Percentiles rank a stretch among this genome's conserved stretches.
Evolutionary conservation across 2,888 invertebrate species (phyloP).

Genomic region (Plebejus argus): DNA sequence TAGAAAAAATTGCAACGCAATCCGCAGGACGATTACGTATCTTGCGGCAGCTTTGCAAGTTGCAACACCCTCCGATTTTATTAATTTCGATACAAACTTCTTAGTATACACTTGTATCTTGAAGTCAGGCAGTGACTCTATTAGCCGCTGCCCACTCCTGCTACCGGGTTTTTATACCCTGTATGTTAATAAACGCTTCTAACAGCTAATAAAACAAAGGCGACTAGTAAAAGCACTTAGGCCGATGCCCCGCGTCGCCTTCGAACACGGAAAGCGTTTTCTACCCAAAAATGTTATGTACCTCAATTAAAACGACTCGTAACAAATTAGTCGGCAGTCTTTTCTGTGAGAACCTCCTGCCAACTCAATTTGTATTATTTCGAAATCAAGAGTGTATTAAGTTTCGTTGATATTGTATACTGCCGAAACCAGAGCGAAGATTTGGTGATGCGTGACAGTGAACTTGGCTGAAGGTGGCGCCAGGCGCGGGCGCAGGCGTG

Average conservation of each 20-base stretch:
- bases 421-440: neutral
- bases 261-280: constrained; percentile 10
- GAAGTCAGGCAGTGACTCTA: neutral
- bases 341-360: neutral
- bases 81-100: neutral
- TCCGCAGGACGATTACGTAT: neutral
- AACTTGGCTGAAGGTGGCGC: constrained; percentile 60
- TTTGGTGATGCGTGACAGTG: constrained; percentile 60
- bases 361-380: neutral
- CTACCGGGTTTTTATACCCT: constrained; percentile 12
- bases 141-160: neutral
- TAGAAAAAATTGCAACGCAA: neutral
- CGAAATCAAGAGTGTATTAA: neutral
- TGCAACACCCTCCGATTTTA: neutral
- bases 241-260: neutral
- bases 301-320: constrained; percentile 6
- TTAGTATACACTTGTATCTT: neutral
- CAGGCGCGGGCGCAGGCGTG: constrained; percentile 62
- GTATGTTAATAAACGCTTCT: neutral
- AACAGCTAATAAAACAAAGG: constrained; percentile 6
- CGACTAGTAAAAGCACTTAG: constrained; percentile 5
- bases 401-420: neutral
- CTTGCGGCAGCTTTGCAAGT: neutral
- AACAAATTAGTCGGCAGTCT: neutral
- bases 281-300: neutral